Conservation (phyloP, 2,888 invertebrate species). For the Schizaphis graminum region DNA sequence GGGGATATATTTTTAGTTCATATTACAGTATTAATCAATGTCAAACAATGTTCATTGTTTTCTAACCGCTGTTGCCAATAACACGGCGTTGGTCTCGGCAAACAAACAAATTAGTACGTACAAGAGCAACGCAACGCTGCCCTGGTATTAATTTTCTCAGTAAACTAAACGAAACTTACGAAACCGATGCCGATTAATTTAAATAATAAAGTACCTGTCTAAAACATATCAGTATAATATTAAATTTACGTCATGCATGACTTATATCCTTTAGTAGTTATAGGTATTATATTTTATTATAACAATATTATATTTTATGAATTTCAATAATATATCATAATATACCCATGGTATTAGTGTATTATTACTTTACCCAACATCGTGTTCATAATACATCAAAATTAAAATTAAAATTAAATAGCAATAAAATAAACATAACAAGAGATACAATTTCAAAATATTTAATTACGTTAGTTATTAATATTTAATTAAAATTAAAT, state of each 20-base stretch:
- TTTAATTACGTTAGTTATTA: not conserved
- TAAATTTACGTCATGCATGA: not conserved
- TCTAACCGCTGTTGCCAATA: not conserved
- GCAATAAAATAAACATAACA: not conserved
- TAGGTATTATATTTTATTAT: not conserved
- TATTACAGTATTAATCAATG: not conserved
- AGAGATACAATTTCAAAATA: not conserved
- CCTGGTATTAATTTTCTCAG: not conserved
- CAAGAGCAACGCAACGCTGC: not conserved
- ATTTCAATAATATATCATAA: not conserved
- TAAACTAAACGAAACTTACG: not conserved
- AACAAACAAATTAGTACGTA: not conserved
- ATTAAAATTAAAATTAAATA: not conserved
- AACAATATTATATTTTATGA: not conserved
- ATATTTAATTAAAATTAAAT: not conserved
- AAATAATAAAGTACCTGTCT: not conserved
- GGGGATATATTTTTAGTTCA: not conserved
- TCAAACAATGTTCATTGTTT: not conserved
- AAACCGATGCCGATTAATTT: not conserved
- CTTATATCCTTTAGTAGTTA: not conserved
- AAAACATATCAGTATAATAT: not conserved
- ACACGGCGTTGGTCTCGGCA: not conserved
- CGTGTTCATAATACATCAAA: not conserved
- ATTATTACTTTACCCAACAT: not conserved
- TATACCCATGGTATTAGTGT: no score